phyloP scores from a whole-genome alignment of 2,797 vertebrate species.

The Microctenopoma stevenorrisi region DNA sequence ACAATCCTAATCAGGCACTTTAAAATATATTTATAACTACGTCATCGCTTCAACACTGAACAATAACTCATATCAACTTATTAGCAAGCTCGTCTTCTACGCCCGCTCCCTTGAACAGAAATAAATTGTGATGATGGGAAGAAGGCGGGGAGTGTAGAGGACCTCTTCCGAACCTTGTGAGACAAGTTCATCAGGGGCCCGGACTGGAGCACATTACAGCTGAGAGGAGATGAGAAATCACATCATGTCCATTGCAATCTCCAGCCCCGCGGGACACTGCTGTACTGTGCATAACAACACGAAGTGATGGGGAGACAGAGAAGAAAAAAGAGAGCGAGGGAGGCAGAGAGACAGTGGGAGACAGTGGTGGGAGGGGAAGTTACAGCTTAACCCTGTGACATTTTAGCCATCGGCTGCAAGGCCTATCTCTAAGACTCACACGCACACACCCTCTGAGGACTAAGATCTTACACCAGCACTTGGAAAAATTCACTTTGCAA shows the following conservation, averaged over 20 bases:
- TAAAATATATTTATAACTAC: slow-evolving; percentile 16
- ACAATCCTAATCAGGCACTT: slow-evolving; percentile 12
- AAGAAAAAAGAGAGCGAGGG: slow-evolving; percentile 33
- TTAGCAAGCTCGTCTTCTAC: too few relatives aligned
- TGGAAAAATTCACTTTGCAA: slow-evolving; percentile 57
- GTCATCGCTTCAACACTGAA: slow-evolving; percentile 17
- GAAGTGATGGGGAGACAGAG: slow-evolving; percentile 43
- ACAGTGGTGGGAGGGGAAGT: background rate
- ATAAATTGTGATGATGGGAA: slow-evolving; percentile 20
- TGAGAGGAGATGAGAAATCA: slow-evolving; percentile 58
- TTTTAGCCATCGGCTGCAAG: slow-evolving; percentile 59
- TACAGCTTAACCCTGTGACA: slow-evolving; percentile 63
- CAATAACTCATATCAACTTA: slow-evolving; percentile 12
- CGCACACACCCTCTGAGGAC: slow-evolving; percentile 30
- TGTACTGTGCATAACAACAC: slow-evolving; percentile 62
- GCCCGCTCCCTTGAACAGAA: slow-evolving; percentile 9
- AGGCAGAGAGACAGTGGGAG: slow-evolving; percentile 2
- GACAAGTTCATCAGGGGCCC: slow-evolving; percentile 53
- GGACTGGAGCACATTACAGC: slow-evolving; percentile 50
- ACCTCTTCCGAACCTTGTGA: slow-evolving; percentile 26
- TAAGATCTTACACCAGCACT: slow-evolving; percentile 49
- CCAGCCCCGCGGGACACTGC: slow-evolving; percentile 43
- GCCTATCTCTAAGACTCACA: slow-evolving; percentile 52
- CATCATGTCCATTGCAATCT: slow-evolving; percentile 66
- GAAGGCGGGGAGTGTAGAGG: slow-evolving; percentile 14